Percentiles rank a stretch among this genome's conserved stretches.
phyloP scores from a whole-genome alignment of 2,113 vertebrate species.

The Tragulus kanchil region DNA sequence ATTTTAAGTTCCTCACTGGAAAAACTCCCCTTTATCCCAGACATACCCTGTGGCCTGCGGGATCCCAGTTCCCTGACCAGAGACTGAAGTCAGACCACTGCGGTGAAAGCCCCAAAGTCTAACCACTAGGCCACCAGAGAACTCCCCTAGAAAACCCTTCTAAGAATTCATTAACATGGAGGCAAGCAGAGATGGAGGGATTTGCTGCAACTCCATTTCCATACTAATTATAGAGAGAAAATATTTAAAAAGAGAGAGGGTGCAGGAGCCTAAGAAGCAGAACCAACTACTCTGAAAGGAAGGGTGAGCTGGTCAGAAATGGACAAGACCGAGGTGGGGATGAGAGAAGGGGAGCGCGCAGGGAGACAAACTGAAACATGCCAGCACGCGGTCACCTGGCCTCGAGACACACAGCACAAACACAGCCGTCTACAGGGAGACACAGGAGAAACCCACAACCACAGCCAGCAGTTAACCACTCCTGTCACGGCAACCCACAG shows the following conservation, averaged over 20 bases:
- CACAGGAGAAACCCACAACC: background rate
- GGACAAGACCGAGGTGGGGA: fast-evolving
- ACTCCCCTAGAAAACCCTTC: background rate
- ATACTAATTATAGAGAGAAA: background rate
- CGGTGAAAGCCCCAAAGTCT: background rate
- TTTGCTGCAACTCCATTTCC: background rate
- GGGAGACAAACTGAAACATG: fast-evolving
- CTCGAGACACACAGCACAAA: fast-evolving
- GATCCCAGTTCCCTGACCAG: background rate
- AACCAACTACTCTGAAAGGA: background rate
- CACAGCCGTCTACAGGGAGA: too few relatives aligned
- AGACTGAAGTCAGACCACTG: background rate
- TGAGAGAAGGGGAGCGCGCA: fast-evolving
- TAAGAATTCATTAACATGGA: background rate
- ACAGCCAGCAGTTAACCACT: fast-evolving
- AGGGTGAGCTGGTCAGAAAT: fast-evolving
- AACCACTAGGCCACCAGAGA: background rate
- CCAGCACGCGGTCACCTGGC: fast-evolving
- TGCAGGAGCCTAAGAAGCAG: too few relatives aligned
- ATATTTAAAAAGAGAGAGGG: background rate
- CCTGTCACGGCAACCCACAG: background rate
- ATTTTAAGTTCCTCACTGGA: background rate
- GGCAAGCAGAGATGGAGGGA: background rate
- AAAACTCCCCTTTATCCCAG: background rate
- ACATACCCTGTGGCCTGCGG: background rate